These are phyloP conservation scores for Triplophysa rosa DNA, from an alignment of 2,113 vertebrate species.

Conservation along the genomic window DNA sequence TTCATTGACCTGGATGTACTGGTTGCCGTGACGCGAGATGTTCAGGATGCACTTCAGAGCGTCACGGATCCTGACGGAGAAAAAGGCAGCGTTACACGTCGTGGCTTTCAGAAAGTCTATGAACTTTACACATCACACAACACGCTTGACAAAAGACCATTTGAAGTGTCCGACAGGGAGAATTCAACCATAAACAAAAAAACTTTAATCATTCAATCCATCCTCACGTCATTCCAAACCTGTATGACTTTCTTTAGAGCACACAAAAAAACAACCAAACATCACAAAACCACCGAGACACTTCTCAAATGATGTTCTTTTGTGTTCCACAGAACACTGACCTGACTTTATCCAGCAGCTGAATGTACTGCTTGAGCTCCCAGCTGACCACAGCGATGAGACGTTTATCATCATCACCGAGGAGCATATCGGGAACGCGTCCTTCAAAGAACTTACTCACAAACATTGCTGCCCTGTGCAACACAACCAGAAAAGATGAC, in stretches of 20 bases:
- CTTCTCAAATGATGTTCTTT: too few species aligned
- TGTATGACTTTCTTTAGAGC: too few species aligned
- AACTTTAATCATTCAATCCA: too few species aligned
- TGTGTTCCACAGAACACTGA: constrained; percentile 59
- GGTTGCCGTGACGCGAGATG: constrained; percentile 94
- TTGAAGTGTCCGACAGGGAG: too few species aligned
- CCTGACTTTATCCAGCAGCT: constrained; percentile 90
- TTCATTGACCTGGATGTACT: constrained; percentile 95
- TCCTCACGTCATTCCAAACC: too few species aligned
- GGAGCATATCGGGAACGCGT: constrained; percentile 81
- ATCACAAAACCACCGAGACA: too few species aligned
- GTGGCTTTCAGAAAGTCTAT: too few species aligned
- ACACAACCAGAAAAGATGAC: constrained; percentile 1
- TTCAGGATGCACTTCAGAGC: constrained; percentile 88
- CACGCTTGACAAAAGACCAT: too few species aligned
- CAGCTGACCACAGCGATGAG: constrained; percentile 83
- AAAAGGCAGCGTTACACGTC: not conserved
- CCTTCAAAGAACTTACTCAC: constrained; percentile 92
- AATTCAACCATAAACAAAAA: too few species aligned
- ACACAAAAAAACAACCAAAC: too few species aligned
- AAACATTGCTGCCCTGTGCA: constrained; percentile 88
- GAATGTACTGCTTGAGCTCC: constrained; percentile 87
- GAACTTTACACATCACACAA: too few species aligned
- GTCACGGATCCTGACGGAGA: constrained; percentile 84
- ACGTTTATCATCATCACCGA: constrained; percentile 81